phyloP scores from a whole-genome alignment of 2,113 vertebrate species.

The Caranx melampygus region DNA sequence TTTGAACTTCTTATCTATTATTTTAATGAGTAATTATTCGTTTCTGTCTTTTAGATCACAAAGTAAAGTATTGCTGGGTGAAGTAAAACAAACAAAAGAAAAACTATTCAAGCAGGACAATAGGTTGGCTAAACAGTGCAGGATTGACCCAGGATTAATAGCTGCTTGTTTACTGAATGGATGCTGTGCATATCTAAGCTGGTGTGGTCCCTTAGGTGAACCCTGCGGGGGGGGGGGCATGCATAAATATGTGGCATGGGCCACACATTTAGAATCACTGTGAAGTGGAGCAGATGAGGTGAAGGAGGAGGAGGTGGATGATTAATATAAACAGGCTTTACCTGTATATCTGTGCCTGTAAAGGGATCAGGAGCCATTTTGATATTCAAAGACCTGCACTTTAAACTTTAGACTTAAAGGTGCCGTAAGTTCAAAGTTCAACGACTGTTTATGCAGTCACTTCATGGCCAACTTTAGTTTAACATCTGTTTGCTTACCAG shows the following conservation, averaged over 20 bases:
- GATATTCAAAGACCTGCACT: background rate
- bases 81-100: too few species aligned
- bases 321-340: slow-evolving; percentile 11
- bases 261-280: background rate
- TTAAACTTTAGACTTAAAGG: too few species aligned
- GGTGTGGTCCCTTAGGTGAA: slow-evolving; percentile 36
- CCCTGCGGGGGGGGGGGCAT: slow-evolving; percentile 1
- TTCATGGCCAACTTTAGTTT: too few species aligned
- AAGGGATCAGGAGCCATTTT: background rate
- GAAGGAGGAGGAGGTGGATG: slow-evolving; percentile 4
- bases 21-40: too few species aligned
- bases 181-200: slow-evolving; percentile 28
- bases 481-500: too few species aligned
- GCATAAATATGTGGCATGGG: slow-evolving; percentile 52
- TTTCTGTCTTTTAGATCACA: too few species aligned
- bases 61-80: too few species aligned
- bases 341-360: background rate
- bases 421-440: too few species aligned
- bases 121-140: slow-evolving; percentile 31
- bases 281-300: slow-evolving; percentile 2
- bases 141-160: slow-evolving; percentile 32
- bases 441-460: too few species aligned
- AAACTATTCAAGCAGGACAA: background rate
- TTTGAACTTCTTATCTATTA: too few species aligned
- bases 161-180: slow-evolving; percentile 35